Base-by-base conservation (phyloP, 2,888 invertebrate species). In the Drosophila maculinotata region DNA sequence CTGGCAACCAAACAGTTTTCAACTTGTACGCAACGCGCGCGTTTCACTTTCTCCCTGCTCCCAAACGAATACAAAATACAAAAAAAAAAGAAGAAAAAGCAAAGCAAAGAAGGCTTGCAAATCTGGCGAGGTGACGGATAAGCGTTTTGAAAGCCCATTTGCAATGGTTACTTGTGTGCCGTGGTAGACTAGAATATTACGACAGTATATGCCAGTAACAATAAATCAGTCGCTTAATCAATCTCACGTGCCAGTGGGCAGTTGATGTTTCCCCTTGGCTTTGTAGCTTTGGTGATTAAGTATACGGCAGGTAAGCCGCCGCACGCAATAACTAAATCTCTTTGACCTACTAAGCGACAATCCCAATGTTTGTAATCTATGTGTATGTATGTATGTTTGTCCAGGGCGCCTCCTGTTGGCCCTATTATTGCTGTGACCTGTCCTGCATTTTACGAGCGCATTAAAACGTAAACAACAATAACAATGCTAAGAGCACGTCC, bases 211-310 rank as follows among this genome's bases (percentile, higher is more conserved):
- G 47, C 26, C 47, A n/a, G 26, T 6, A 20, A 47, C 49, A 60
- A 78, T 81, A 84, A 81, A 79, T 81, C 77, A 84, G 63, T 42
- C 69, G 59, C 54, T 72, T 82, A 79, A 81, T 85, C 85, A 81
- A 80, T 81, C 84, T 81, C 76, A 76, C 79, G 76, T 81, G 79
- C 76, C 62, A 72, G 31, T 33, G 70, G 53, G 70, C 67, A 54
- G 64, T 73, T 83, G 69, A 74, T 65, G 74, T 72, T 52, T 69
- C 58, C 58, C 25, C 53, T 52, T 63, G 58, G 35, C 4, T 67
- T 60, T 42, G 56, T 59, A 51, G 52, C 53, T 47, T 67, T 45
- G 41, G 71, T 76, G 79, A 84, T 84, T 79, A 81, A 75, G 76
- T 71, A 69, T 65, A 76, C 77, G 77, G 48, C 79, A 81, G 81